phyloP scores from a whole-genome alignment of 2,888 invertebrate genomes.

The Eupithecia dodoneata region DNA sequence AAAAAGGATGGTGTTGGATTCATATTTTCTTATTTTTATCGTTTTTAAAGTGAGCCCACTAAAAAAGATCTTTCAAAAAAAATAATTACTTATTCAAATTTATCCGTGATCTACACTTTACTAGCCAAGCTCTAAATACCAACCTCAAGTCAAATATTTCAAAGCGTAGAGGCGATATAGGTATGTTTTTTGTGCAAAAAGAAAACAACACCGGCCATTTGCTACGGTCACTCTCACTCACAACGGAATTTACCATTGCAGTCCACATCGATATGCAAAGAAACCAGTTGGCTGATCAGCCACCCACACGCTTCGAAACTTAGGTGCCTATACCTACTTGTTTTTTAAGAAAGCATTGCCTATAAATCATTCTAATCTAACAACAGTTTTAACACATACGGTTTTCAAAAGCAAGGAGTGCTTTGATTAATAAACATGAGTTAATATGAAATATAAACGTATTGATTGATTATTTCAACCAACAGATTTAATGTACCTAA shows the following conservation, averaged over 20 bases:
- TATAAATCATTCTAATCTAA: slow-evolving; percentile 31
- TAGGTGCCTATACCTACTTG: slow-evolving; percentile 13
- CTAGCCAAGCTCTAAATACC: neutral
- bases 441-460: neutral
- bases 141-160: neutral
- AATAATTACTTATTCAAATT: neutral
- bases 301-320: slow-evolving; percentile 49
- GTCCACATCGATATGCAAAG: slow-evolving; percentile 53
- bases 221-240: slow-evolving; percentile 60
- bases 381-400: slow-evolving; percentile 4
- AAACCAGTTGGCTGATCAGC: slow-evolving; percentile 53
- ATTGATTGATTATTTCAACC: neutral
- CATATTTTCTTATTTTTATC: no score
- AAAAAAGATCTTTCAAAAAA: no score
- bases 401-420: slow-evolving; percentile 2
- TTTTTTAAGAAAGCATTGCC: slow-evolving; percentile 33
- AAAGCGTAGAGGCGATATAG: neutral
- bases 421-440: slow-evolving; percentile 7
- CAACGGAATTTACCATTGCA: slow-evolving; percentile 58
- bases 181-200: slow-evolving; percentile 11
- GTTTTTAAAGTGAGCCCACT: no score
- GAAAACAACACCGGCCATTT: slow-evolving; percentile 28
- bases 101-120: neutral
- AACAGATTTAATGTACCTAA: neutral
- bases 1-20: no score